Percentiles rank a stretch among this genome's conserved stretches.
Evolutionary conservation across 1,140 invertebrate genomes (phyloP).

Genomic region (Lasaia peninsularis): DNA sequence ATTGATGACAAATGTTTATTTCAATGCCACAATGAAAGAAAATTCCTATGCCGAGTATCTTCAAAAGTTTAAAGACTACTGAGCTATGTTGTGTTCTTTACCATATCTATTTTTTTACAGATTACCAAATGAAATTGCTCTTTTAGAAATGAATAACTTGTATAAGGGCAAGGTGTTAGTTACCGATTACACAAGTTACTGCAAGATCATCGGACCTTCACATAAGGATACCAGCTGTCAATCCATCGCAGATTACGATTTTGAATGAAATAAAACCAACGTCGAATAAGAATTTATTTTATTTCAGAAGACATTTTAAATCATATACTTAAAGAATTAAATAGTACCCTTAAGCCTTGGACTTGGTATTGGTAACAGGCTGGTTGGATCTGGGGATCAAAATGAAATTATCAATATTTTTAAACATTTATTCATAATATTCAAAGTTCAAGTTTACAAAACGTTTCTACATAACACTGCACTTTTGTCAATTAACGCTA

Average conservation of each 20-base stretch:
- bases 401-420: slow-evolving; percentile 44
- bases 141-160: slow-evolving; percentile 44
- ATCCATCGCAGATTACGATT: not conserved
- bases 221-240: slow-evolving; percentile 10
- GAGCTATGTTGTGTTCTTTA: too few species aligned
- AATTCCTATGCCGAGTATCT: too few species aligned
- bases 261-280: not conserved
- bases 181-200: slow-evolving; percentile 65
- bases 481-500: slow-evolving; percentile 43
- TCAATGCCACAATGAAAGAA: too few species aligned
- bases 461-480: slow-evolving; percentile 50
- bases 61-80: too few species aligned
- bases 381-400: slow-evolving; percentile 62
- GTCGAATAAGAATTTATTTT: not conserved
- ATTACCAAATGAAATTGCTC: slow-evolving; percentile 29
- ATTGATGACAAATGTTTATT: too few species aligned
- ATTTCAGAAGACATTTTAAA: not conserved
- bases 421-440: slow-evolving; percentile 59
- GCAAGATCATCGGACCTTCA: slow-evolving; percentile 55
- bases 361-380: slow-evolving; percentile 48
- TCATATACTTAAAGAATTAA: slow-evolving; percentile 14
- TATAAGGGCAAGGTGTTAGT: slow-evolving; percentile 67
- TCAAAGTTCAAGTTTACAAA: slow-evolving; percentile 42
- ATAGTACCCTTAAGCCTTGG: slow-evolving; percentile 11
- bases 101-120: slow-evolving; percentile 29